Evolutionary conservation across 2,888 invertebrate species (phyloP).

Genomic region (Papilio protenor): DNA sequence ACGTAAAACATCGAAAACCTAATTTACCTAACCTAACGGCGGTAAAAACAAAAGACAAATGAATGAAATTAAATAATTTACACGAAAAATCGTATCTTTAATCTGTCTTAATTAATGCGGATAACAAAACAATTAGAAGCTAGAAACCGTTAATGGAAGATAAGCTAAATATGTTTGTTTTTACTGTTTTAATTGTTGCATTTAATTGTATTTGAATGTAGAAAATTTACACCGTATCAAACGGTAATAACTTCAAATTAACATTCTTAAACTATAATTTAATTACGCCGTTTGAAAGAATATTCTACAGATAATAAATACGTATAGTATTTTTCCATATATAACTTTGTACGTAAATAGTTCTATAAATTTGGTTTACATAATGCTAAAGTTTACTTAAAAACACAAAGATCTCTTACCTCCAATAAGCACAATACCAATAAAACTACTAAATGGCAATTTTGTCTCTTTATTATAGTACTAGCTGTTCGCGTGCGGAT

Average conservation of each 20-base stretch:
- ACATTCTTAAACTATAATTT: neutral
- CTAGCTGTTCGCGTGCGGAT: too few relatives aligned
- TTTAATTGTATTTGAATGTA: neutral
- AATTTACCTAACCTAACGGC: neutral
- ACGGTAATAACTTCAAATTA: conserved; percentile 7
- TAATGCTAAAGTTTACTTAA: too few relatives aligned
- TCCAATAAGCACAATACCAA: too few relatives aligned
- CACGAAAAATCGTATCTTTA: neutral
- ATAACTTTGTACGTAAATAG: too few relatives aligned
- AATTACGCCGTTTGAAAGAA: neutral
- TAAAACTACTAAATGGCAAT: too few relatives aligned
- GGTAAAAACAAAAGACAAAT: neutral
- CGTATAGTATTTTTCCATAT: neutral
- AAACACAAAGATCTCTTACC: too few relatives aligned
- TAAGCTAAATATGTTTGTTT: conserved; percentile 8
- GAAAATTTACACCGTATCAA: neutral
- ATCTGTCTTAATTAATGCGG: conserved; percentile 6
- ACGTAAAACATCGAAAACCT: neutral
- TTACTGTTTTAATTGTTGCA: conserved; percentile 14
- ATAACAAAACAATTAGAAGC: neutral
- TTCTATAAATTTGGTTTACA: too few relatives aligned
- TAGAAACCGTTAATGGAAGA: conserved; percentile 1
- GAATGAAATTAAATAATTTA: neutral
- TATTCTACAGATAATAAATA: neutral
- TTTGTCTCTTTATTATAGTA: too few relatives aligned